Evolutionary conservation across 2,113 vertebrate species (phyloP), one percentile per base, ranked within the genome.

Genomic region (Hipposideros armiger): DNA sequence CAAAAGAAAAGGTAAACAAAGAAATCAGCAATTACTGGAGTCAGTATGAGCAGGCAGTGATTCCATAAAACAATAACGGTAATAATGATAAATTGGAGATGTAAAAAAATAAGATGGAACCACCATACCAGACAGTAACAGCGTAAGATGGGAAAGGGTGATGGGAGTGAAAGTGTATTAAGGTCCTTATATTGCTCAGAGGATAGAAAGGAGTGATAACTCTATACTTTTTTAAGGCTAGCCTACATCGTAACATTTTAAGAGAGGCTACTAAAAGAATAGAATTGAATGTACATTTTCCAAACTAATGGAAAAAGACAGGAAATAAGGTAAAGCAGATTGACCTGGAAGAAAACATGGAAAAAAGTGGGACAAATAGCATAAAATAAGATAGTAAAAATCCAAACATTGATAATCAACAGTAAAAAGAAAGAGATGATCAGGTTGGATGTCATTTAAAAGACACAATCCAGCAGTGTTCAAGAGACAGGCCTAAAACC

Each of bases 1-100:
- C 36, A 82, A 60, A 91, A 32, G 15, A 92, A 91, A 90, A 81
- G 30, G 19, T 77, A 67, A 95, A 91, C 28, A 60, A 91, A 84
- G 20, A 91, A 89, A 82, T 4, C 62, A 32, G 62, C n/a, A 72
- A 87, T 60, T 62, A 45, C 2, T 3, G 30, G 26, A 32, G 69
- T 16, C 47, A 60, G 56, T 50, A 70, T 32, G 11, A 82, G 19
- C 50, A 83, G 67, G 11, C 47, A 67, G 24, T 66, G n/a, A 85
- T 3, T 64, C 13, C 24, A 45, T 66, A 80, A 83, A 64, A 76
- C 6, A 80, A 19, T 47, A 66, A 40, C 9, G 58, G 45, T 36
- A 42, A 47, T 50, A 72, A 69, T 3, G 52, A 60, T 52, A 92
- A 92, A 74, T 36, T 58, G 52, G 11, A 87, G 7, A 87, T 36